A percentile compares a stretch with the other conserved stretches of the same genome.
Conservation (phyloP, 2,888 invertebrate genomes). For the Oligia strigilis region DNA sequence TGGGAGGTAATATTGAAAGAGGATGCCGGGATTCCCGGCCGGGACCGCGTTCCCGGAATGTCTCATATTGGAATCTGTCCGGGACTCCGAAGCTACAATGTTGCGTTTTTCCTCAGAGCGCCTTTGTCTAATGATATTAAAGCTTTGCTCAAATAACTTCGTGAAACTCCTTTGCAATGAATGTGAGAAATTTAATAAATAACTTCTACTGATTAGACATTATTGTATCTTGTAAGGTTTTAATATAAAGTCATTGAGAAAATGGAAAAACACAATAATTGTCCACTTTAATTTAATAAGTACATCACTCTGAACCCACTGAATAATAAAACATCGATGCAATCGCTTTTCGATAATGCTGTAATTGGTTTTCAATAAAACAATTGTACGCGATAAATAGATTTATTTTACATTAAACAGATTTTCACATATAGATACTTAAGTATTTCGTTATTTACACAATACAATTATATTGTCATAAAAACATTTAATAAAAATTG, state of each 20-base stretch:
- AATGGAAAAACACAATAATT: conserved; percentile 4
- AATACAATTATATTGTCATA: conserved; percentile 89
- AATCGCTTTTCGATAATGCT: not conserved
- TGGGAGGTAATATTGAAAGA: conserved; percentile 68
- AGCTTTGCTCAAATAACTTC: conserved; percentile 58
- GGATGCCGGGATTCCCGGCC: conserved; percentile 69
- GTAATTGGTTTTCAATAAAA: conserved; percentile 51
- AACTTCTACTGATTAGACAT: conserved; percentile 2
- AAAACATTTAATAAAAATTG: conserved; percentile 89
- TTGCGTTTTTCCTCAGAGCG: conserved; percentile 68
- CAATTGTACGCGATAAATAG: conserved; percentile 76
- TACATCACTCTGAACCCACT: not conserved
- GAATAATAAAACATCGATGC: not conserved
- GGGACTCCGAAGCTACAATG: conserved; percentile 70
- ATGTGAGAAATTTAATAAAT: conserved; percentile 42
- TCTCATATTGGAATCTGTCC: conserved; percentile 77
- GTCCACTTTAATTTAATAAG: conserved; percentile 1
- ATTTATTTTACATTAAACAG: conserved; percentile 85
- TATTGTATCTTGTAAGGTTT: not conserved
- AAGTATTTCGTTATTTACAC: conserved; percentile 80
- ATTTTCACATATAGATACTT: conserved; percentile 82
- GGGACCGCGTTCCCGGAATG: conserved; percentile 74
- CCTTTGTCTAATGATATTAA: conserved; percentile 67
- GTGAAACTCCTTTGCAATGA: conserved; percentile 29
- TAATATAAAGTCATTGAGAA: not conserved